A percentile compares a stretch with the other conserved stretches of the same genome.
Evolutionary conservation across 2,888 invertebrate genomes (phyloP).

Genomic region (Brachynemurus nebulosus): DNA sequence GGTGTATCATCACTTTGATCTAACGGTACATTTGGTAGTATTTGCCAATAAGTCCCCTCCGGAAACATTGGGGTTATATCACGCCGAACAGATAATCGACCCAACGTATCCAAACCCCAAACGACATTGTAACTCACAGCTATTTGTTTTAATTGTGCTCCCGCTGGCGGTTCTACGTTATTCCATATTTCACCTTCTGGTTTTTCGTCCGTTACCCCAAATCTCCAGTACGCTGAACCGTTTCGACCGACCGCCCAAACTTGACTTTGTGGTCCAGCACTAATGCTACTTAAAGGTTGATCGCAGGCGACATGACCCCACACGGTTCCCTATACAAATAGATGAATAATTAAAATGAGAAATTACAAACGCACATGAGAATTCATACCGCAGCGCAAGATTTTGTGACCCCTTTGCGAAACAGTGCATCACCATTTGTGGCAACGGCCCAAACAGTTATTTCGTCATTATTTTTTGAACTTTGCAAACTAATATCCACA

Average conservation of each 20-base stretch:
- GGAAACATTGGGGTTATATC: slow-evolving; percentile 62
- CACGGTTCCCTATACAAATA: slow-evolving; percentile 42
- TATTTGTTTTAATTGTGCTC: slow-evolving; percentile 55
- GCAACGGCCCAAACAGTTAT: slow-evolving; percentile 76
- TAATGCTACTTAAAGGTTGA: slow-evolving; percentile 62
- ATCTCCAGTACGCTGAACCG: slow-evolving; percentile 70
- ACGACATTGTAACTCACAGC: slow-evolving; percentile 58
- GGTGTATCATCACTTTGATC: slow-evolving; percentile 13
- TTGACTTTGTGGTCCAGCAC: slow-evolving; percentile 49
- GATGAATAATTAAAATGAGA: slow-evolving; percentile 5
- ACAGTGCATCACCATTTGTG: slow-evolving; percentile 72
- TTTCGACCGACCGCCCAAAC: slow-evolving; percentile 81
- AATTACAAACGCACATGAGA: background rate
- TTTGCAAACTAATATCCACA: slow-evolving; percentile 53
- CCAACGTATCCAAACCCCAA: slow-evolving; percentile 67
- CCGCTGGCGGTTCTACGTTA: slow-evolving; percentile 56
- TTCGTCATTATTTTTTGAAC: slow-evolving; percentile 24
- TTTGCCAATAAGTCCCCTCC: slow-evolving; percentile 77
- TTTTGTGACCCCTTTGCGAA: slow-evolving; percentile 61
- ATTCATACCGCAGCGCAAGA: slow-evolving; percentile 50
- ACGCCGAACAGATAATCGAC: slow-evolving; percentile 60
- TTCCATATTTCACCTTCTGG: slow-evolving; percentile 62
- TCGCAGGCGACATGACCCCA: slow-evolving; percentile 77
- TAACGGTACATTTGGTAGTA: slow-evolving; percentile 39
- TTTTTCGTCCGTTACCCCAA: slow-evolving; percentile 54